Conservation (phyloP, 1,140 invertebrate genomes). For the Andricus grossulariae region DNA sequence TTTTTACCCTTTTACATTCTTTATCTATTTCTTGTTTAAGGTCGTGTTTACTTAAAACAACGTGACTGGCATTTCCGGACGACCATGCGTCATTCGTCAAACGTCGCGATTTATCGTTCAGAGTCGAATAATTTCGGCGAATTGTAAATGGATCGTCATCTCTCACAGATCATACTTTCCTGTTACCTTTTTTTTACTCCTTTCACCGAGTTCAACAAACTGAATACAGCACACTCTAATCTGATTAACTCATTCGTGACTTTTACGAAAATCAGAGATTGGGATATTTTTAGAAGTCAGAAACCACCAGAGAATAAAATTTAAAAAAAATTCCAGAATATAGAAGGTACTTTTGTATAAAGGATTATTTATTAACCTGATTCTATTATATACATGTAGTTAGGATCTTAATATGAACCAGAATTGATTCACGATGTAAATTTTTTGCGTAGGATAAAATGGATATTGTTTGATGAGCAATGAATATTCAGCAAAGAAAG, state of each 20-base stretch:
- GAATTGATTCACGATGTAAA: too few species aligned
- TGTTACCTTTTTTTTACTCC: slow-evolving; percentile 10
- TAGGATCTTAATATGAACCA: too few species aligned
- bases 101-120: slow-evolving; percentile 26
- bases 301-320: not conserved
- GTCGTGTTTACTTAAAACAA: slow-evolving; percentile 2
- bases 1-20: not conserved
- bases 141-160: slow-evolving; percentile 29
- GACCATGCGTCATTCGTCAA: slow-evolving; percentile 28
- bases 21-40: not conserved
- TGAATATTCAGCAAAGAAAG: slow-evolving; percentile 22
- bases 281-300: not conserved
- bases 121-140: slow-evolving; percentile 14
- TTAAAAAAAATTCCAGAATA: too few species aligned
- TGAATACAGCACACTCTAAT: slow-evolving; percentile 22
- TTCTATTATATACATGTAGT: too few species aligned
- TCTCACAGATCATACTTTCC: slow-evolving; percentile 27
- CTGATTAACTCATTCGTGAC: not conserved
- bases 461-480: not conserved
- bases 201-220: slow-evolving; percentile 24
- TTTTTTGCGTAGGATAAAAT: not conserved
- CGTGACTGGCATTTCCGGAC: slow-evolving; percentile 27
- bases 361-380: too few species aligned
- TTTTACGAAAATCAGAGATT: not conserved
- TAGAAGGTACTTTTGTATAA: too few species aligned